phyloP scores from a whole-genome alignment of 2,113 vertebrate species.

The Megaleporinus macrocephalus region DNA sequence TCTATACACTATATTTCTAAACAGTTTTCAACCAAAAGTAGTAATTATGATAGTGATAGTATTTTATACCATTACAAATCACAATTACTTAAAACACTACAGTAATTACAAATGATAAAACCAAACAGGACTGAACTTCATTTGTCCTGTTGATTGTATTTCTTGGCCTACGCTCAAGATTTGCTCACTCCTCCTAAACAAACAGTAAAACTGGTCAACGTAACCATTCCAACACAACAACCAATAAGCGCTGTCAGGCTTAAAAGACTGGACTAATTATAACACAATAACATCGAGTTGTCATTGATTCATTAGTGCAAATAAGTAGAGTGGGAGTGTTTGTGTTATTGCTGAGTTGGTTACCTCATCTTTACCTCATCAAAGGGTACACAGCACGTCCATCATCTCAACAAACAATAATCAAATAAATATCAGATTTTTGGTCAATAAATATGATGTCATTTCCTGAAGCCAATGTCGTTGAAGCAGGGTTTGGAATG shows the following conservation, averaged over 20 bases:
- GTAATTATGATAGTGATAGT: neutral
- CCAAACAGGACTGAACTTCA: neutral
- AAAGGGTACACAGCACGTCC: neutral
- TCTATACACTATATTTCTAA: too few relatives aligned
- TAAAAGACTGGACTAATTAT: neutral
- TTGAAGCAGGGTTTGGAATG: conserved; percentile 9
- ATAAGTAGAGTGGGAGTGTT: conserved; percentile 18
- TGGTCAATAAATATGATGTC: conserved; percentile 18
- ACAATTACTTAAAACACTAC: neutral
- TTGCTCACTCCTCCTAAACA: neutral
- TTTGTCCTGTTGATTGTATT: neutral
- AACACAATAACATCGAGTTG: neutral
- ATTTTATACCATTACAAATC: neutral
- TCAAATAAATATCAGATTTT: neutral
- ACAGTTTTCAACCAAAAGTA: neutral
- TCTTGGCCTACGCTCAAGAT: neutral
- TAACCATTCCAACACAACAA: too few relatives aligned
- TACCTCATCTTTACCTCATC: neutral
- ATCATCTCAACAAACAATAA: neutral
- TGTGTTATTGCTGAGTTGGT: conserved; percentile 1
- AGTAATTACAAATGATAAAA: neutral
- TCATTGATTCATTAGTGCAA: conserved; percentile 33
- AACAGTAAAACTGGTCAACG: too few relatives aligned
- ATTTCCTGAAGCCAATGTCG: neutral
- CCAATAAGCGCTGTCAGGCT: too few relatives aligned